A percentile compares a stretch with the other conserved stretches of the same genome.
Conservation (phyloP, 2,888 invertebrate species). For the Isotomurus palustris region DNA sequence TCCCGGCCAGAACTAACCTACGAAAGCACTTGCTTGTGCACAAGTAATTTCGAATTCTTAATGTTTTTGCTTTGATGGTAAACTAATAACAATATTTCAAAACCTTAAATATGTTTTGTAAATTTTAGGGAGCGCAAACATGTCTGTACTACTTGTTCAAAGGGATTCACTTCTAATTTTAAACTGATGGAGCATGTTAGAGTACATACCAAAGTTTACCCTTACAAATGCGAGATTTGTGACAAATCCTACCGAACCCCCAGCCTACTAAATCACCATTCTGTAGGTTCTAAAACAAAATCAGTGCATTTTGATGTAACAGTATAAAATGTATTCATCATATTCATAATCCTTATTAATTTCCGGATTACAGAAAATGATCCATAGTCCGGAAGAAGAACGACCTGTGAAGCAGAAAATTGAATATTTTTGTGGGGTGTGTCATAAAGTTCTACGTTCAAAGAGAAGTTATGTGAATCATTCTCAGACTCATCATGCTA, state of each 20-base stretch:
- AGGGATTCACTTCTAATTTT: conserved; percentile 42
- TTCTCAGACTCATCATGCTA: conserved; percentile 74
- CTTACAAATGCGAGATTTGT: conserved; percentile 38
- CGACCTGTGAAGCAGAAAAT: conserved; percentile 27
- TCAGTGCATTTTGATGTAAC: not conserved
- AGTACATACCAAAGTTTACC: conserved; percentile 42
- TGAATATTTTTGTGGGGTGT: conserved; percentile 40
- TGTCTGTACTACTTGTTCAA: conserved; percentile 34
- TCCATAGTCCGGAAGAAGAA: conserved; percentile 25
- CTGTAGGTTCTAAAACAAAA: conserved; percentile 21
- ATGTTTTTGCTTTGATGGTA: not conserved
- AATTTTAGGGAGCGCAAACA: conserved; percentile 34
- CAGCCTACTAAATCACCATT: conserved; percentile 38
- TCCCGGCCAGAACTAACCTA: conserved; percentile 32
- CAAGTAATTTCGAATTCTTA: conserved; percentile 26
- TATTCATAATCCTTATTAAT: not conserved
- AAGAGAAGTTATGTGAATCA: conserved; percentile 81
- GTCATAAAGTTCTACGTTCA: conserved; percentile 60
- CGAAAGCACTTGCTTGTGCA: conserved; percentile 43
- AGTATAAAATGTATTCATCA: not conserved
- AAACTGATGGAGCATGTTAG: conserved; percentile 41
- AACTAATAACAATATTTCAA: too few species aligned
- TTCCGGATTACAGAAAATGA: conserved; percentile 25
- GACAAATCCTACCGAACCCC: conserved; percentile 38
- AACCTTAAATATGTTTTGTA: too few species aligned